A percentile compares a stretch with the other conserved stretches of the same genome.
These are phyloP conservation scores for Gryon sp. DNA, from an alignment of 1,140 invertebrate species.

Conservation along the genomic window DNA sequence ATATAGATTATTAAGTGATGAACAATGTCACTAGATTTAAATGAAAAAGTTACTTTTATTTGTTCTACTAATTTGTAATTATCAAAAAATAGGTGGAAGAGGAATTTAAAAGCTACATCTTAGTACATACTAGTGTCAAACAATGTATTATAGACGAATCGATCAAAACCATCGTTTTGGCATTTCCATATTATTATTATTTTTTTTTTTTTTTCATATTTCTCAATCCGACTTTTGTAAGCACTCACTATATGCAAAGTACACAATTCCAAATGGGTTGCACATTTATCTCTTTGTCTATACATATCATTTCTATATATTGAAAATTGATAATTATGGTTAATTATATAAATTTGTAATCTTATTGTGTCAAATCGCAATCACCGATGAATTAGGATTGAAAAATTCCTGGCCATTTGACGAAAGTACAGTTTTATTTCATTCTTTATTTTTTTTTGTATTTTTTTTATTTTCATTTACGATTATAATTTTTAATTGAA, in stretches of 20 bases:
- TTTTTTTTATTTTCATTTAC: slow-evolving; percentile 19
- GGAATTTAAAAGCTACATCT: slow-evolving; percentile 60
- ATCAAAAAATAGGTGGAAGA: slow-evolving; percentile 29
- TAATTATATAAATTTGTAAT: slow-evolving; percentile 42
- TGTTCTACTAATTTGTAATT: no score
- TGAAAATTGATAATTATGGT: slow-evolving; percentile 50
- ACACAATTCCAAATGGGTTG: slow-evolving; percentile 27
- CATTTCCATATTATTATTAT: slow-evolving; percentile 47
- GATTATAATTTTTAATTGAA: slow-evolving; percentile 37
- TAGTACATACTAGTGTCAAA: slow-evolving; percentile 46
- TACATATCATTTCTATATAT: slow-evolving; percentile 51
- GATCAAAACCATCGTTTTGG: slow-evolving; percentile 57
- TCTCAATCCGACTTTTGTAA: slow-evolving; percentile 51
- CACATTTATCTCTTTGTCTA: slow-evolving; percentile 31
- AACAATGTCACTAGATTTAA: no score
- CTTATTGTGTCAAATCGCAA: slow-evolving; percentile 20
- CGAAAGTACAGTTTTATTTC: slow-evolving; percentile 9
- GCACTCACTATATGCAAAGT: slow-evolving; percentile 38
- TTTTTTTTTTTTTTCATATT: no score
- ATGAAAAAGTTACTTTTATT: no score
- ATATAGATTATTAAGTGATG: no score
- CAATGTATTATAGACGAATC: slow-evolving; percentile 50
- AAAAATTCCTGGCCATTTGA: slow-evolving; percentile 26
- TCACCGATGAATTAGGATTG: slow-evolving; percentile 1
- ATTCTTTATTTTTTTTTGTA: no score